Percentiles rank a stretch among this genome's conserved stretches.
These are phyloP conservation scores for Colostygia pectinataria DNA, from an alignment of 2,888 invertebrate species.

Conservation along the genomic window DNA sequence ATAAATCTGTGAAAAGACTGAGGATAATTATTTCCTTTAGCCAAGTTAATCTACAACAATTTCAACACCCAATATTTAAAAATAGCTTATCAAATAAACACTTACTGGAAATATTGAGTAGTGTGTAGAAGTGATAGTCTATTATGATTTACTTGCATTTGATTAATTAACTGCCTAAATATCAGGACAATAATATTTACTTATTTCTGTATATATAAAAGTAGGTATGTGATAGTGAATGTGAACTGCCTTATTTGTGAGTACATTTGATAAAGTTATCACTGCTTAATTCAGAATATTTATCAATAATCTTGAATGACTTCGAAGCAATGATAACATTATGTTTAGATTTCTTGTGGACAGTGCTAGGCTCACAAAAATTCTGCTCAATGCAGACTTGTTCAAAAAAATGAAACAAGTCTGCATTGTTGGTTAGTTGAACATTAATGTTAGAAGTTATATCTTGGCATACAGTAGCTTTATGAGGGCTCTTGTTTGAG, in stretches of 20 bases:
- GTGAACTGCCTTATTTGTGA: not conserved
- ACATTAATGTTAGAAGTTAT: too few relatives aligned
- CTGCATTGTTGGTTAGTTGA: too few relatives aligned
- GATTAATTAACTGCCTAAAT: not conserved
- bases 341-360: conserved; percentile 15
- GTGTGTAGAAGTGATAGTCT: not conserved
- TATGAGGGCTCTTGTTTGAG: too few relatives aligned
- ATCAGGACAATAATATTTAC: conserved; percentile 14
- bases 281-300: conserved; percentile 32
- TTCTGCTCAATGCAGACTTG: too few relatives aligned
- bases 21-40: too few relatives aligned
- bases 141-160: too few relatives aligned
- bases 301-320: conserved; percentile 27
- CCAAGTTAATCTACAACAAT: too few relatives aligned
- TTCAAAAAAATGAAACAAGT: too few relatives aligned
- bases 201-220: conserved; percentile 1
- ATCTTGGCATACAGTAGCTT: too few relatives aligned
- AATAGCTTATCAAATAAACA: not conserved
- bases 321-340: conserved; percentile 18
- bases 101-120: not conserved
- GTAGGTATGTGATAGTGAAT: conserved; percentile 7
- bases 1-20: not conserved
- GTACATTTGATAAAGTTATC: conserved; percentile 28
- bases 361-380: not conserved
- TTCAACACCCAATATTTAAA: too few relatives aligned